phyloP scores from a whole-genome alignment of 2,888 invertebrate species.

The Lithophane semibrunnea region DNA sequence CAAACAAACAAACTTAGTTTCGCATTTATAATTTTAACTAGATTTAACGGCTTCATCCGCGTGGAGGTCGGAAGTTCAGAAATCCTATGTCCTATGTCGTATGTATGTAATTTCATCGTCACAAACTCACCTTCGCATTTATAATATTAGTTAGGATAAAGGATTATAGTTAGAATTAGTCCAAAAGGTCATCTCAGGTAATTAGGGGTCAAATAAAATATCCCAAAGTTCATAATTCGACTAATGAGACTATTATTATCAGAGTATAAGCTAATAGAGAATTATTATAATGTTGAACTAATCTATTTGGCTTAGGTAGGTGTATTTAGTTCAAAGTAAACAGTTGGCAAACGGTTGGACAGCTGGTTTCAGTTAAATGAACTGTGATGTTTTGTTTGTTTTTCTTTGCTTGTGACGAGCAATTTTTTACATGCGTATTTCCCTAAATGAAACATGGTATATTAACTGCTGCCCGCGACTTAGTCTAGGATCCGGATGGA shows the following conservation, averaged over 20 bases:
- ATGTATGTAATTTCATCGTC: background rate
- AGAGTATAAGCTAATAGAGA: constrained; percentile 72
- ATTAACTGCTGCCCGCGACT: too few relatives aligned
- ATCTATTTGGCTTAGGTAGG: constrained; percentile 28
- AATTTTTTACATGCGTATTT: too few relatives aligned
- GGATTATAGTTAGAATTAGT: background rate
- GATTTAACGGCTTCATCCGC: too few relatives aligned
- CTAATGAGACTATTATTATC: constrained; percentile 24
- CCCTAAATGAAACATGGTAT: too few relatives aligned
- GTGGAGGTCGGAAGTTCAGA: too few relatives aligned
- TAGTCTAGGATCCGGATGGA: too few relatives aligned
- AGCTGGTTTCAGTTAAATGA: background rate
- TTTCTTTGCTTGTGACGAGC: too few relatives aligned
- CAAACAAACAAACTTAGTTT: background rate
- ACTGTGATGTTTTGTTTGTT: background rate
- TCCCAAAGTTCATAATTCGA: constrained; percentile 10
- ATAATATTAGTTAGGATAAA: background rate
- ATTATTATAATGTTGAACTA: constrained; percentile 66
- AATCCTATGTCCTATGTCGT: too few relatives aligned
- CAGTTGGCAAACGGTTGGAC: constrained; percentile 8
- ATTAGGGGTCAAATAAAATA: background rate
- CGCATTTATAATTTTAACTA: too few relatives aligned
- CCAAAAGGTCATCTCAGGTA: constrained; percentile 1
- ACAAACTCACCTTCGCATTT: background rate
- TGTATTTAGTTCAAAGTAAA: constrained; percentile 21